phyloP scores from a whole-genome alignment of 2,888 invertebrate species.

The Monoplex corrugatus region DNA sequence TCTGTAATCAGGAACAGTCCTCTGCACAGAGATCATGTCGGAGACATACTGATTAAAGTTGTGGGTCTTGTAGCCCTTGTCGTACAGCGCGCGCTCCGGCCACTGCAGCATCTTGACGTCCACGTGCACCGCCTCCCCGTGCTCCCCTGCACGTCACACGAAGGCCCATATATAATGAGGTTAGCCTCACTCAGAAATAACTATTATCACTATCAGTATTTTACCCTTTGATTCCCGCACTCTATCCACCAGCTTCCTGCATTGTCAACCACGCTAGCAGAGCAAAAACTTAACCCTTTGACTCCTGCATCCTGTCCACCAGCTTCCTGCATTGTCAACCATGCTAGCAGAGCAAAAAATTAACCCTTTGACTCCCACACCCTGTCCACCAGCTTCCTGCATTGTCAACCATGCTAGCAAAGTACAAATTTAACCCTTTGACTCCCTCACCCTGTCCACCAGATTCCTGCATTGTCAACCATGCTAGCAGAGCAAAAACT shows the following conservation, averaged over 20 bases:
- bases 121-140: constrained; percentile 92
- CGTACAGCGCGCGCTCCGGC: constrained; percentile 91
- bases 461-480: too few species aligned
- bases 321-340: too few species aligned
- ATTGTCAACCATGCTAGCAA: too few species aligned
- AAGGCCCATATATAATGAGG: not conserved
- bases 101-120: constrained; percentile 89
- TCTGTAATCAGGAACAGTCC: constrained; percentile 53
- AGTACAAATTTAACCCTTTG: too few species aligned
- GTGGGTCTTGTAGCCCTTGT: constrained; percentile 96
- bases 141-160: constrained; percentile 86
- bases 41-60: constrained; percentile 99
- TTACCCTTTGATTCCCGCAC: not conserved
- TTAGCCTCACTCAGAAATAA: not conserved
- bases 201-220: not conserved
- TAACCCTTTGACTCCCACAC: too few species aligned
- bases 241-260: too few species aligned
- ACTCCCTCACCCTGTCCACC: too few species aligned
- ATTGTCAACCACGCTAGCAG: too few species aligned
- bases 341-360: too few species aligned
- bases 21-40: constrained; percentile 93
- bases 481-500: too few species aligned
- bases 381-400: too few species aligned
- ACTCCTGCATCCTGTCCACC: not conserved
- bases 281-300: too few species aligned